Conservation (phyloP, 92 coral and sea anemone genomes). For the Porites cylindrica region DNA sequence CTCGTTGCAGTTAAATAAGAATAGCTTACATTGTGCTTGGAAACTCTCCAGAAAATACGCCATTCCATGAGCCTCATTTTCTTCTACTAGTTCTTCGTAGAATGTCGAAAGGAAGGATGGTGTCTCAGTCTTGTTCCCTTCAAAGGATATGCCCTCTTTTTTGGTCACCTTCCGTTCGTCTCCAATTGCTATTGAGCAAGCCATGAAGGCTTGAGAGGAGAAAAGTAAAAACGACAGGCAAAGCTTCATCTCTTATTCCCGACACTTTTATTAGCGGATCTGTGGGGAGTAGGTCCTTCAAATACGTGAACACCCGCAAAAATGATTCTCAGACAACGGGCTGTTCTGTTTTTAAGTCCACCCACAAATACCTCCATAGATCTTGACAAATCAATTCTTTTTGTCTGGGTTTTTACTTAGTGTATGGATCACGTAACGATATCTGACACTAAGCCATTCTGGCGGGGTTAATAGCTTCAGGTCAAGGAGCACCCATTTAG, state of each 20-base stretch:
- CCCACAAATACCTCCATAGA: not conserved
- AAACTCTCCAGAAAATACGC: not conserved
- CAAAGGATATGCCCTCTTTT: not conserved
- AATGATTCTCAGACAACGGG: not conserved
- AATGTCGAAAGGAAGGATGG: not conserved
- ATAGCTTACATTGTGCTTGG: constrained; percentile 6
- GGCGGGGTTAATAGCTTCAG: too few species aligned
- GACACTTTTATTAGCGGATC: too few species aligned
- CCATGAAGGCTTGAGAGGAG: constrained; percentile 4
- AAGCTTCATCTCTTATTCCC: not conserved
- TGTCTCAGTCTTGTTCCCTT: not conserved
- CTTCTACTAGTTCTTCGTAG: not conserved
- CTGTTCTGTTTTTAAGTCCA: not conserved
- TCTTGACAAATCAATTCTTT: not conserved
- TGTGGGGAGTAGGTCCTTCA: too few species aligned
- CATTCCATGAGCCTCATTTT: not conserved
- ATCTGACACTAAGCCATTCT: too few species aligned
- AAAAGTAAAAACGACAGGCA: constrained; percentile 1
- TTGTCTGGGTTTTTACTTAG: too few species aligned
- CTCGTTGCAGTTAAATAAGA: too few species aligned
- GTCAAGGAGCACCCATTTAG: too few species aligned
- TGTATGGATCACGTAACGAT: not conserved
- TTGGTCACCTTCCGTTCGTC: not conserved
- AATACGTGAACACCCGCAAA: too few species aligned
- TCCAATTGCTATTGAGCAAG: constrained; percentile 5